Conservation (phyloP, 2,797 vertebrate species). For the Siniperca scherzeri region DNA sequence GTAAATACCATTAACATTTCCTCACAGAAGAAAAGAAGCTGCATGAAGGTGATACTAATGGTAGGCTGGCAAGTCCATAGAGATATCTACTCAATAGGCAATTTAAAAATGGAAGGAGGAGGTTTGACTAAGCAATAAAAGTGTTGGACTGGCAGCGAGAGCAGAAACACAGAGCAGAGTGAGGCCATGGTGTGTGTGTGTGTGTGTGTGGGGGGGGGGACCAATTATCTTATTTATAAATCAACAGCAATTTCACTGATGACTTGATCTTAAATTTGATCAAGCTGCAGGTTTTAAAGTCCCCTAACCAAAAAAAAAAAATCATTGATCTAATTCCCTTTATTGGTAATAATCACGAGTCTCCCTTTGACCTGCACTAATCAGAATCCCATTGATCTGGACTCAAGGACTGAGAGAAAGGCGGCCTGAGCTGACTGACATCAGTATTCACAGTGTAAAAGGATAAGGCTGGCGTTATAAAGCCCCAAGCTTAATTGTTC, state of each 20-base stretch:
- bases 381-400: slow-evolving; percentile 83
- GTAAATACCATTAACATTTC: slow-evolving; percentile 61
- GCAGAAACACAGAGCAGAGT: slow-evolving; percentile 26
- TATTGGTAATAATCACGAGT: slow-evolving; percentile 87
- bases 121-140: slow-evolving; percentile 98
- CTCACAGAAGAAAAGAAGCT: slow-evolving; percentile 82
- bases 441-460: slow-evolving; percentile 42
- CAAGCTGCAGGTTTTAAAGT: slow-evolving; percentile 89
- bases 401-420: slow-evolving; percentile 34
- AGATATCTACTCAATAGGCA: slow-evolving; percentile 95
- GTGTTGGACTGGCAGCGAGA: slow-evolving; percentile 68
- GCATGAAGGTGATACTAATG: slow-evolving; percentile 90
- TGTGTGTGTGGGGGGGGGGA: slow-evolving; percentile 82
- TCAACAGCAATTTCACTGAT: slow-evolving; percentile 95
- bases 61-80: slow-evolving; percentile 88
- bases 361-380: slow-evolving; percentile 78
- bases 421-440: slow-evolving; percentile 42
- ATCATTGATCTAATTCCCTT: slow-evolving; percentile 89
- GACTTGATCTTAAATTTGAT: slow-evolving; percentile 94
- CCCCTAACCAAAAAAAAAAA: slow-evolving; percentile 78
- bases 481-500: slow-evolving; percentile 12
- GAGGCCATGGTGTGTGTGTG: background rate
- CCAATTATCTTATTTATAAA: slow-evolving; percentile 98
- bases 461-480: background rate
- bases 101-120: slow-evolving; percentile 98